Evolutionary conservation across 1,140 invertebrate species (phyloP).

Genomic region (Uloborus diversus): DNA sequence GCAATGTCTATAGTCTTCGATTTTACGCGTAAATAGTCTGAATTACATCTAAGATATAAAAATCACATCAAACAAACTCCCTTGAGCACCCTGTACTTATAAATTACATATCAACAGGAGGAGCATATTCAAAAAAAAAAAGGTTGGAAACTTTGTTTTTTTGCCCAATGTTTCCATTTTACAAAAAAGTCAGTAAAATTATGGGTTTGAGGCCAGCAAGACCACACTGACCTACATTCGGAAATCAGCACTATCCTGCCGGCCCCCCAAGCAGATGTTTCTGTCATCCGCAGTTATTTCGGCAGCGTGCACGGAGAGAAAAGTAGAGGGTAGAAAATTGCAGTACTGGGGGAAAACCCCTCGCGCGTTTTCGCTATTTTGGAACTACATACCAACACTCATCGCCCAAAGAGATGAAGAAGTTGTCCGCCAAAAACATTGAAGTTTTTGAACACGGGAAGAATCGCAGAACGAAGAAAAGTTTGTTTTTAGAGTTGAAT

Average conservation of each 20-base stretch:
- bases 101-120: too few species aligned
- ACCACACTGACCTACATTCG: too few species aligned
- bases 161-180: too few species aligned
- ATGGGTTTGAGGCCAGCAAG: too few species aligned
- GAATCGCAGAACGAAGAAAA: background rate
- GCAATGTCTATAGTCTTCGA: too few species aligned
- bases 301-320: conserved; percentile 12
- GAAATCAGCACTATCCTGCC: too few species aligned
- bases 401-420: background rate
- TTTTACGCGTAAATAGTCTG: too few species aligned
- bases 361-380: conserved; percentile 19
- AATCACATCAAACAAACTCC: too few species aligned
- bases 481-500: background rate
- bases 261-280: conserved; percentile 1
- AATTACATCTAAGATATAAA: too few species aligned
- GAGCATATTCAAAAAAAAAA: background rate
- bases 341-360: conserved; percentile 7
- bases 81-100: too few species aligned
- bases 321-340: conserved; percentile 19
- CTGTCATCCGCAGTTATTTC: conserved; percentile 29
- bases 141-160: too few species aligned
- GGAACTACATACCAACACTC: conserved; percentile 8
- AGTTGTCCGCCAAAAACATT: background rate
- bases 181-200: too few species aligned
- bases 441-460: background rate